These are phyloP conservation scores for Propsilocerus akamusi DNA, from an alignment of 1,140 invertebrate species.

Conservation along the genomic window DNA sequence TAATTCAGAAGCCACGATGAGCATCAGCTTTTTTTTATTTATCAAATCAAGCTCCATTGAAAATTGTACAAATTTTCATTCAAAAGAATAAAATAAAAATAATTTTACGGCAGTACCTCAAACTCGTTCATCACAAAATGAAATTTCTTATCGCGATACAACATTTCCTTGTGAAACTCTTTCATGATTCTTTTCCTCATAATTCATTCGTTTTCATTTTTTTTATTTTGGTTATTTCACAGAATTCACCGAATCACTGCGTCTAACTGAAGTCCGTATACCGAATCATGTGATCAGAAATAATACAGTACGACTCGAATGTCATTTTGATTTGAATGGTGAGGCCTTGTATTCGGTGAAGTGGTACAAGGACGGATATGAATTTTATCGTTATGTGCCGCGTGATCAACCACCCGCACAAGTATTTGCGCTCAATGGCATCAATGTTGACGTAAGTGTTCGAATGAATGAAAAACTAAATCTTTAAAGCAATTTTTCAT, in stretches of 20 bases:
- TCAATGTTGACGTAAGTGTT: conserved; percentile 61
- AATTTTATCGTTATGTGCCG: conserved; percentile 70
- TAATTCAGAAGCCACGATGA: no score
- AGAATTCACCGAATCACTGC: conserved; percentile 31
- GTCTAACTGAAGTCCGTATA: conserved; percentile 42
- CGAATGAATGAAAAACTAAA: no score
- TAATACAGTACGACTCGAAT: conserved; percentile 48
- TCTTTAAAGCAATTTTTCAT: no score
- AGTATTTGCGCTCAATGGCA: conserved; percentile 51
- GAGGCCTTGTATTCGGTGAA: conserved; percentile 68
- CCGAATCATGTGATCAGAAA: conserved; percentile 46
- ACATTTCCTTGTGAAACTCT: background rate
- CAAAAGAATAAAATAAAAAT: no score
- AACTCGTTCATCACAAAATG: background rate
- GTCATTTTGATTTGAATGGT: conserved; percentile 58
- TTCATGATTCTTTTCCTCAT: background rate
- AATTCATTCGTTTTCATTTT: background rate
- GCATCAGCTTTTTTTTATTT: no score
- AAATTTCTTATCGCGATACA: conserved; percentile 7
- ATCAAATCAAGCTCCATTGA: no score
- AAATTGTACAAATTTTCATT: no score
- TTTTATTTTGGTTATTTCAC: conserved; percentile 13
- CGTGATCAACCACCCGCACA: conserved; percentile 49
- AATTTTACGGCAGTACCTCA: background rate
- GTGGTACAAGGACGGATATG: conserved; percentile 76